Evolutionary conservation across 2,888 invertebrate genomes (phyloP).

Genomic region (Drosophila aldrichi): DNA sequence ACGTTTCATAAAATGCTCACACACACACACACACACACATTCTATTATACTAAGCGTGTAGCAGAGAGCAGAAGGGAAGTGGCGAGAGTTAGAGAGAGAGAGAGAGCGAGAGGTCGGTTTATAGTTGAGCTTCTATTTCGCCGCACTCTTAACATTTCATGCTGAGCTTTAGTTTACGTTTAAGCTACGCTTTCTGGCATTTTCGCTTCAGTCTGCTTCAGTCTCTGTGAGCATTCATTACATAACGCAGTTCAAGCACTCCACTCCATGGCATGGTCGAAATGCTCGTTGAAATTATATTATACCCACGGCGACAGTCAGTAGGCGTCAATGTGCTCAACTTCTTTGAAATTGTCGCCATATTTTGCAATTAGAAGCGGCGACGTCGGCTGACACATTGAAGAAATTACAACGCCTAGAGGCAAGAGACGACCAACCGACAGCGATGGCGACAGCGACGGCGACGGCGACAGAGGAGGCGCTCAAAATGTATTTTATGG

Average conservation of each 20-base stretch:
- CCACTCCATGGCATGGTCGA: slow-evolving; percentile 42
- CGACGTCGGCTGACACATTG: slow-evolving; percentile 68
- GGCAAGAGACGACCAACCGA: slow-evolving; percentile 40
- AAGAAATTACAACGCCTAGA: slow-evolving; percentile 74
- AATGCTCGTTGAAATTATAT: slow-evolving; percentile 83
- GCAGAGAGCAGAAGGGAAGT: background rate
- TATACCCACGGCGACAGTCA: slow-evolving; percentile 68
- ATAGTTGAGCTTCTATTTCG: slow-evolving; percentile 19
- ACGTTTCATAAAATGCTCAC: slow-evolving; percentile 84
- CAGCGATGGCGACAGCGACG: background rate
- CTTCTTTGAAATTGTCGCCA: slow-evolving; percentile 78
- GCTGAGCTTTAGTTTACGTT: slow-evolving; percentile 41
- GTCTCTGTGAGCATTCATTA: slow-evolving; percentile 57
- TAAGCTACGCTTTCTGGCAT: slow-evolving; percentile 47
- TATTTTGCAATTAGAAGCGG: slow-evolving; percentile 73
- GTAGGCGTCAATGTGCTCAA: slow-evolving; percentile 70
- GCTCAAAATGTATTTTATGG: slow-evolving; percentile 76
- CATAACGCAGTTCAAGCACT: slow-evolving; percentile 63
- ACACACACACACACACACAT: slow-evolving; percentile 41
- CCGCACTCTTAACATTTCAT: slow-evolving; percentile 32
- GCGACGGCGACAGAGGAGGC: slow-evolving; percentile 22
- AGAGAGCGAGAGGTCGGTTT: slow-evolving; percentile 6
- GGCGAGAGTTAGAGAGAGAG: too few relatives aligned
- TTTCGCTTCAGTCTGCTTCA: slow-evolving; percentile 34
- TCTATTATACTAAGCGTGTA: slow-evolving; percentile 12